phyloP scores from a whole-genome alignment of 2,797 vertebrate species.

The Urophycis tenuis region DNA sequence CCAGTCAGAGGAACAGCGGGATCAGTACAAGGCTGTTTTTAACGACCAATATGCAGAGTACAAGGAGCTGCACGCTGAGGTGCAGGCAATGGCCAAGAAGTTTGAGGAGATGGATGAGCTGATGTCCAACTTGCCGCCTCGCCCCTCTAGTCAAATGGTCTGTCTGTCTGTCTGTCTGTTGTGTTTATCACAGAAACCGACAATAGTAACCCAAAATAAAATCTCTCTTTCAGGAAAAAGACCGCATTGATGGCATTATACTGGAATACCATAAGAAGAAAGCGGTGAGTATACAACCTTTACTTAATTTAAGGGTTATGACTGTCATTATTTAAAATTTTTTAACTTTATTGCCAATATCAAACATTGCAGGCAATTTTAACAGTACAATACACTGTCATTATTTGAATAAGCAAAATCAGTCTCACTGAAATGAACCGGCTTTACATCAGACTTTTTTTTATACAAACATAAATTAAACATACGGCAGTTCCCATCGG shows the following conservation, averaged over 20 bases:
- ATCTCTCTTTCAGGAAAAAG: conserved; percentile 74
- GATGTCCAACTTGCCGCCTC: conserved; percentile 74
- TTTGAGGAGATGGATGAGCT: conserved; percentile 83
- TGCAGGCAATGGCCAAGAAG: conserved; percentile 77
- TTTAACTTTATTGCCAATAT: no score
- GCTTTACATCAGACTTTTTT: not conserved
- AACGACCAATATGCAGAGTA: conserved; percentile 96
- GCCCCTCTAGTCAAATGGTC: conserved; percentile 77
- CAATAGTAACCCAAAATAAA: conserved; percentile 1
- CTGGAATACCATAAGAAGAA: conserved; percentile 88
- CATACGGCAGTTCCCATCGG: not conserved
- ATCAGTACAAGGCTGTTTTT: conserved; percentile 92
- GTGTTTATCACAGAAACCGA: not conserved
- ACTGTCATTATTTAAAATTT: not conserved
- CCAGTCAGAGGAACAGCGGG: conserved; percentile 79
- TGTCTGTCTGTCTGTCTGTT: not conserved
- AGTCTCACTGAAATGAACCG: not conserved
- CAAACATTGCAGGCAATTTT: no score
- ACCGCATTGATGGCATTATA: conserved; percentile 79
- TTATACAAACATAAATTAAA: not conserved
- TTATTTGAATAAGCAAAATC: not conserved
- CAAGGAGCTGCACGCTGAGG: conserved; percentile 88
- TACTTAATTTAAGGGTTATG: not conserved
- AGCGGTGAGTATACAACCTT: conserved; percentile 74
- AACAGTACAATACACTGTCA: no score